Evolutionary conservation across 2,113 vertebrate genomes (phyloP), one percentile per base, ranked within the genome.

Genomic region (Pseudopodoces humilis): DNA sequence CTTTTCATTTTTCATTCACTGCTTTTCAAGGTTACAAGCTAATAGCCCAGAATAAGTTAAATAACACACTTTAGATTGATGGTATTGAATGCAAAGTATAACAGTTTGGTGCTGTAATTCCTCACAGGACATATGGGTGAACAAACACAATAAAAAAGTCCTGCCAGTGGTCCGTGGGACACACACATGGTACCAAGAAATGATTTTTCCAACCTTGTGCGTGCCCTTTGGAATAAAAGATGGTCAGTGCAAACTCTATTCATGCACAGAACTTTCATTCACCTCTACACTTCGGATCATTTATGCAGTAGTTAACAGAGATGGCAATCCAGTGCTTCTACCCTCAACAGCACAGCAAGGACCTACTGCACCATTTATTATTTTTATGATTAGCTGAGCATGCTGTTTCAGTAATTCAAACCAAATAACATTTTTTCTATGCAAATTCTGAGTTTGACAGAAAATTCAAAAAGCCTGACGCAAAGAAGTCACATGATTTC

Each of bases 11-110:
- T 97, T 95, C 94, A 92, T 86, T 97, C 95, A 88, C 53, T 64
- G 68, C 47, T 94, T 97, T 96, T 98, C 97, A 97, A 98, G 96
- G 96, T 94, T 94, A 98, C 86, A 46, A 60, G 87, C 92, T 96
- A 97, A 97, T 96, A 96, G 96, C 89, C 65, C 92, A 92, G 74
- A 94, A 30, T 84, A 92, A 91, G 78, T 93, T 93, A 93, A 92
- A 95, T 93, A 94, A 86, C 78, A 88, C 95, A 72, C 82, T 96
- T 83, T 82, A 96, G 96, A 97, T 97, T 90, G 95, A 97, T 95
- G 88, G 62, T 65, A 89, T 71, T 62, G 82, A 92, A 83, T n/a
- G 64, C 85, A 81, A 52, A 94, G 91, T 43, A 20, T 80, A 95
- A 96, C 94, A 95, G 94, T 68, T 95, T 92, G 89, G 91, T 46